Percentiles rank a stretch among this genome's conserved stretches.
phyloP scores from a whole-genome alignment of 2,797 vertebrate species.

The Notolabrus celidotus region DNA sequence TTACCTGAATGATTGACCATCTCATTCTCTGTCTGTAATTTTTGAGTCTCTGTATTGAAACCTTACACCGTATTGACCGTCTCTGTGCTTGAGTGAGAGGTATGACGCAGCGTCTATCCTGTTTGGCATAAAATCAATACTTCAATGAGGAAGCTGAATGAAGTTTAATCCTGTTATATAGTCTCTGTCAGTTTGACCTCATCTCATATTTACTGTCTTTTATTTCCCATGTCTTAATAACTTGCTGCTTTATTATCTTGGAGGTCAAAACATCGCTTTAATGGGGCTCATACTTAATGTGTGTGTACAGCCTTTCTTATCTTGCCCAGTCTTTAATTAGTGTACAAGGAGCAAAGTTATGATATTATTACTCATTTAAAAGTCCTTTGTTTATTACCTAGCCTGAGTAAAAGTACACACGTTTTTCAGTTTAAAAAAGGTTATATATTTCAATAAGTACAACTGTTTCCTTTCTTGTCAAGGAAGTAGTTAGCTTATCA shows the following conservation, averaged over 20 bases:
- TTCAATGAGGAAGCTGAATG: constrained; percentile 20
- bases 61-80: background rate
- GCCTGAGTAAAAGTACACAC: no score
- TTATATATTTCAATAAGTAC: no score
- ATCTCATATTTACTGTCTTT: constrained; percentile 18
- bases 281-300: background rate
- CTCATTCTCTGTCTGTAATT: background rate
- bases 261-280: constrained; percentile 35
- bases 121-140: constrained; percentile 23
- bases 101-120: constrained; percentile 15
- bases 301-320: no score
- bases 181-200: constrained; percentile 33
- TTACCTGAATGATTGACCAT: background rate
- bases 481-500: no score
- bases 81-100: background rate
- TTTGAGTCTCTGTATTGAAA: background rate
- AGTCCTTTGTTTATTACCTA: no score
- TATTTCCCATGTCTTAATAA: constrained; percentile 10
- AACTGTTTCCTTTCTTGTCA: no score
- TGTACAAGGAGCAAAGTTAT: no score
- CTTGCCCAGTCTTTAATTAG: no score
- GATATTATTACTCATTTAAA: no score
- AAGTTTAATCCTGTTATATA: constrained; percentile 25
- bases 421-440: no score
- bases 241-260: constrained; percentile 20